Evolutionary conservation across 1,140 invertebrate species (phyloP), one percentile per base, ranked within the genome.

Genomic region (Dryas iulia): DNA sequence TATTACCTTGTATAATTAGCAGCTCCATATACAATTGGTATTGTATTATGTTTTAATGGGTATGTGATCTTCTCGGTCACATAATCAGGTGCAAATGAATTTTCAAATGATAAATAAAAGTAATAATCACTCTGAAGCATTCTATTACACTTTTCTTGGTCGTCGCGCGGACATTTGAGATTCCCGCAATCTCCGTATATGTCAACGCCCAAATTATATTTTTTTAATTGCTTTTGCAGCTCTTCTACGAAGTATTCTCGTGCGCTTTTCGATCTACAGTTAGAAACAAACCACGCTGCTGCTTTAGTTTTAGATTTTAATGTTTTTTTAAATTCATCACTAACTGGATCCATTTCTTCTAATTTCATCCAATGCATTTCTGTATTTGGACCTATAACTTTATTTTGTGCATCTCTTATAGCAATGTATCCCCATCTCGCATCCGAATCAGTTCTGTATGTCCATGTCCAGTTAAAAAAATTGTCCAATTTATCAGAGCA

Each of bases 21-120:
- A 54, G 77, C 89, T n/a, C 93, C 93, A 62, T 85, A 93, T 30
- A 94, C 93, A n/a, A 94, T 85, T 1, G 93, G 93, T 12, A 94
- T 82, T 0, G 92, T 79, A 52, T 92, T 77, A 70, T 92, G 74
- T 71, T 86, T 72, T 26, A 94, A 65, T 4, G 90, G 82, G 35
- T 87, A 79, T 78, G 92, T 94, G 35, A 96, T 81, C 73, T 95
- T 95, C 74, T 95, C 94, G 0, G 94, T 95, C 21, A 94, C 92
- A 81, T 95, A 95, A 81, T 95, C 94, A 33, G 87, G 82, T 72
- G 90, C 91, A 12, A 93, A 83, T 24, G 93, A 93, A 79, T 96
- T 96, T 79, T 96, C 95, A 65, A 96, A 95, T 0, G 95, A 92
- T 25, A 96, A 81, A 79, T 95, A 96, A 74, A 96, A 96, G 73